phyloP scores from a whole-genome alignment of 1,140 invertebrate species.

The Micrasema longulum region DNA sequence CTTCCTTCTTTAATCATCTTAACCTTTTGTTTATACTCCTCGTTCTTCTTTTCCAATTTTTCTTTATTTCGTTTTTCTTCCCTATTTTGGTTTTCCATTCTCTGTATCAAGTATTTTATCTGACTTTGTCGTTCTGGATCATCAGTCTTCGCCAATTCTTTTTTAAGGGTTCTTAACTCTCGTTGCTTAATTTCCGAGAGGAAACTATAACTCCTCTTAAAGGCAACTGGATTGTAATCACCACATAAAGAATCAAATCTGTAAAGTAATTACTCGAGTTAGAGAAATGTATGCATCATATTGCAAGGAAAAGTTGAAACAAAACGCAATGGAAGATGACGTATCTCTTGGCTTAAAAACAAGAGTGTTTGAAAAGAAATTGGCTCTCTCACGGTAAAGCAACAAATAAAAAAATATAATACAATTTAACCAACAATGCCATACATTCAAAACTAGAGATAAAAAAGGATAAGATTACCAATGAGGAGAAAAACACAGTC shows the following conservation, averaged over 20 bases:
- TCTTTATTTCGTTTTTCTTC: conserved; percentile 70
- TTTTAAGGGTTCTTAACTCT: conserved; percentile 74
- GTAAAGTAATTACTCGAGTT: conserved; percentile 33
- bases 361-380: too few relatives aligned
- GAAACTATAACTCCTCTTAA: conserved; percentile 83
- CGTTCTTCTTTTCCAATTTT: conserved; percentile 67
- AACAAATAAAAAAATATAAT: too few relatives aligned
- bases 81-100: conserved; percentile 79
- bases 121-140: conserved; percentile 75
- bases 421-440: too few relatives aligned
- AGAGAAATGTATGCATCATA: neutral
- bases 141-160: conserved; percentile 71
- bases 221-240: conserved; percentile 77
- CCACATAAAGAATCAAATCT: conserved; percentile 87
- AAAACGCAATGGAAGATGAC: too few relatives aligned
- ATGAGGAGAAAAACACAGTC: too few relatives aligned
- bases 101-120: conserved; percentile 78
- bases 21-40: conserved; percentile 70
- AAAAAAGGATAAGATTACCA: too few relatives aligned
- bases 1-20: conserved; percentile 73
- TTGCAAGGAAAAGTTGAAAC: too few relatives aligned
- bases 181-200: conserved; percentile 75
- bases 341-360: too few relatives aligned
- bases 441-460: too few relatives aligned
- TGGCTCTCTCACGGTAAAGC: too few relatives aligned